phyloP scores from a whole-genome alignment of 1,140 invertebrate genomes.

The Psilanteris sp. region DNA sequence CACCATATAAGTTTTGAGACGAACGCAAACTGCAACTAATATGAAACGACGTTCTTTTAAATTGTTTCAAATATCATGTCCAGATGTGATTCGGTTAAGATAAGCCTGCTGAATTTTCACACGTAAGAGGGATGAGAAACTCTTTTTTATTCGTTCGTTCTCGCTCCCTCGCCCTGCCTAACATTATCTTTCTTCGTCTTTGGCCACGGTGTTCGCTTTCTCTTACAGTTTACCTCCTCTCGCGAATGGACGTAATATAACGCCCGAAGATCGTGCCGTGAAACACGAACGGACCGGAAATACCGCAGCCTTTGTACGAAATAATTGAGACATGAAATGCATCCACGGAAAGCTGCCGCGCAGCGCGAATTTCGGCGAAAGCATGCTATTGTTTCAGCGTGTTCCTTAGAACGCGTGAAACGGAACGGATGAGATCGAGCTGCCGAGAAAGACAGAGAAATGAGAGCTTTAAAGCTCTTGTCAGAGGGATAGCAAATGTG shows the following conservation, averaged over 20 bases:
- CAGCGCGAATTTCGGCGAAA: constrained; percentile 72
- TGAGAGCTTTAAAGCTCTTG: constrained; percentile 66
- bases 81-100: constrained; percentile 19
- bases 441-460: constrained; percentile 39
- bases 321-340: constrained; percentile 79
- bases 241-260: constrained; percentile 43
- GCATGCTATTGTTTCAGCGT: constrained; percentile 74
- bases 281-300: constrained; percentile 55
- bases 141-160: background rate
- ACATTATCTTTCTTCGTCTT: too few relatives aligned
- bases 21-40: too few relatives aligned
- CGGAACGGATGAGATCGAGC: constrained; percentile 33
- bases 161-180: too few relatives aligned
- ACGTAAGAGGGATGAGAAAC: constrained; percentile 21
- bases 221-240: background rate
- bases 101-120: constrained; percentile 31
- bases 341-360: constrained; percentile 63
- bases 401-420: constrained; percentile 70
- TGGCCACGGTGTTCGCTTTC: too few relatives aligned
- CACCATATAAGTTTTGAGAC: too few relatives aligned
- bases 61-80: constrained; percentile 18
- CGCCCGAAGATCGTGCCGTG: constrained; percentile 48
- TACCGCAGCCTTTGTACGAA: constrained; percentile 72
- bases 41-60: constrained; percentile 26
- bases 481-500: constrained; percentile 68